A percentile compares a stretch with the other conserved stretches of the same genome.
Evolutionary conservation across 1,140 invertebrate species (phyloP).

Genomic region (Bombus polaris): DNA sequence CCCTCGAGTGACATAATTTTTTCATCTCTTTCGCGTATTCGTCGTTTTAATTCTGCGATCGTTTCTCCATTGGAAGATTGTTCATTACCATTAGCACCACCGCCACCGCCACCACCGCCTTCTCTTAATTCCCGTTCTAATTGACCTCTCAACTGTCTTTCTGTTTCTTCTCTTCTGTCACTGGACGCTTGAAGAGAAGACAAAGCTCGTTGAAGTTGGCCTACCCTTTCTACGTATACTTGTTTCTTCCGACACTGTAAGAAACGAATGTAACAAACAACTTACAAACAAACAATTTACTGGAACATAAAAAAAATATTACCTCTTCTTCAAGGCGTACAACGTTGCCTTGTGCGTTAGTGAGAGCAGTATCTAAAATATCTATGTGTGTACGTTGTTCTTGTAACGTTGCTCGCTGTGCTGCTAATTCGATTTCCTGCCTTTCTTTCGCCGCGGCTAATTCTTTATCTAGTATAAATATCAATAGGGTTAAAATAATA

Average conservation of each 20-base stretch:
- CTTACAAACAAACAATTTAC: not conserved
- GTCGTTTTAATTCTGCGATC: constrained; percentile 86
- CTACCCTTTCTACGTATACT: constrained; percentile 92
- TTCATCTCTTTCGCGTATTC: constrained; percentile 90
- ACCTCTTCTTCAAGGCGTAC: constrained; percentile 95
- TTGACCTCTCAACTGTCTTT: constrained; percentile 90
- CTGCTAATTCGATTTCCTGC: constrained; percentile 95
- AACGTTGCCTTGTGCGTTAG: constrained; percentile 94
- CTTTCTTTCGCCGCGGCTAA: constrained; percentile 92
- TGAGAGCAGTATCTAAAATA: constrained; percentile 94
- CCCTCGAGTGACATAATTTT: constrained; percentile 92
- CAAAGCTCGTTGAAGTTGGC: constrained; percentile 91
- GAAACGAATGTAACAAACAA: not conserved
- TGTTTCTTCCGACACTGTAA: constrained; percentile 90
- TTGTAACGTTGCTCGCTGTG: constrained; percentile 93
- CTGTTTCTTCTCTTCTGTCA: constrained; percentile 92
- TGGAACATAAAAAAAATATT: constrained; percentile 48
- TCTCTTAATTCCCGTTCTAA: constrained; percentile 91
- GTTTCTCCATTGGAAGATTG: constrained; percentile 82
- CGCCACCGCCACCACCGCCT: constrained; percentile 83
- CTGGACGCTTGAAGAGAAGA: constrained; percentile 92
- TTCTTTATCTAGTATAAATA: constrained; percentile 89
- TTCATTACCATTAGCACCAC: constrained; percentile 82
- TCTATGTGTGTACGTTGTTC: constrained; percentile 96
- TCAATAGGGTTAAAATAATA: not conserved